A percentile compares a stretch with the other conserved stretches of the same genome.
Evolutionary conservation across 2,888 invertebrate species (phyloP).

Genomic region (Baccha elongata): DNA sequence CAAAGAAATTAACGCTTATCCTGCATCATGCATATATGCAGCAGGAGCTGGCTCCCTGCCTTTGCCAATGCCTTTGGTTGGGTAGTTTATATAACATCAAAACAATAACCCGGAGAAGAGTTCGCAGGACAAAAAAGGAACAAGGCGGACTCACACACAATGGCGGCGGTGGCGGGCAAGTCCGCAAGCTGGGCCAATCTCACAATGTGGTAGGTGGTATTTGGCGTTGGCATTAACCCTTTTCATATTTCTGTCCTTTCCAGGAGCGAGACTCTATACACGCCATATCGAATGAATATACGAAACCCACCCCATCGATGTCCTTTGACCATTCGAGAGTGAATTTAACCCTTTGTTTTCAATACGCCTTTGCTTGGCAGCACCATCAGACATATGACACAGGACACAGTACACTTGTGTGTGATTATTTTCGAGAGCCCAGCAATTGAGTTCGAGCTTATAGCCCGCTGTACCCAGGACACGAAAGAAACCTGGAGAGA

Average conservation of each 20-base stretch:
- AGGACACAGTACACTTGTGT: conserved; percentile 68
- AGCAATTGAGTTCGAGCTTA: conserved; percentile 40
- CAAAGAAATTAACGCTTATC: conserved; percentile 74
- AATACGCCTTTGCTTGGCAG: conserved; percentile 72
- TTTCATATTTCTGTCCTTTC: conserved; percentile 74
- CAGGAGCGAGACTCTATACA: conserved; percentile 49
- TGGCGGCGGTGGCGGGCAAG: conserved; percentile 48
- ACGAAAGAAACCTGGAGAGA: background rate
- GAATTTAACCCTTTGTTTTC: conserved; percentile 80
- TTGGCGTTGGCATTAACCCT: conserved; percentile 80
- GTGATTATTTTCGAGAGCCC: conserved; percentile 73
- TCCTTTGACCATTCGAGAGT: conserved; percentile 81
- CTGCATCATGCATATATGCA: conserved; percentile 73
- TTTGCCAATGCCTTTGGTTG: conserved; percentile 11
- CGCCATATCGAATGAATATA: conserved; percentile 33
- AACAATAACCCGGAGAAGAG: conserved; percentile 69
- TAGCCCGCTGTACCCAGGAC: conserved; percentile 15
- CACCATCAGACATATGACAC: conserved; percentile 68
- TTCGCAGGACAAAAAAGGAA: conserved; percentile 69
- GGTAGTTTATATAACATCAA: conserved; percentile 38
- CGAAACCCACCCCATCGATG: conserved; percentile 77
- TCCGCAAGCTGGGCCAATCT: conserved; percentile 72
- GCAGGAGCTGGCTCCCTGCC: conserved; percentile 42
- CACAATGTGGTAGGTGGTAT: conserved; percentile 79
- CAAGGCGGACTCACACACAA: conserved; percentile 70